Percentiles rank a stretch among this genome's conserved stretches.
These are phyloP conservation scores for Microtus pennsylvanicus DNA, from an alignment of 2,113 vertebrate genomes.

Conservation along the genomic window DNA sequence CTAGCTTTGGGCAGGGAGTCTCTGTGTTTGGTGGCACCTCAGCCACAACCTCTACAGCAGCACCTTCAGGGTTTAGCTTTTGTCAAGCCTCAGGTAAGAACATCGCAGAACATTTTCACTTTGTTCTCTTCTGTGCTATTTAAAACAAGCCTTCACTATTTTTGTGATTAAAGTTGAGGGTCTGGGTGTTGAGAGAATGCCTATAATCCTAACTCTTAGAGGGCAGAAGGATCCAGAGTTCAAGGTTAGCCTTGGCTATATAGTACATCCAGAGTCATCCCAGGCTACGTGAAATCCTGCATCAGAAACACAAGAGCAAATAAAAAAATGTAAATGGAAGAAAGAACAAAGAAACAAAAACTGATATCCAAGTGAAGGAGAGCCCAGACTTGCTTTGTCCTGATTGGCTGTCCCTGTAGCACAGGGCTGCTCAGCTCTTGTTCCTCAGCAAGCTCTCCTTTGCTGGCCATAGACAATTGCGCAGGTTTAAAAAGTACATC, in stretches of 20 bases:
- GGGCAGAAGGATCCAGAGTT: not conserved
- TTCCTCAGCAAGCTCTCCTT: not conserved
- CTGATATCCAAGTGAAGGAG: not conserved
- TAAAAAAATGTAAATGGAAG: not conserved
- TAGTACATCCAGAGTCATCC: not conserved
- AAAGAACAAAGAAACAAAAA: not conserved
- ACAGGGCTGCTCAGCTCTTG: not conserved
- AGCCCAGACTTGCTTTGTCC: not conserved
- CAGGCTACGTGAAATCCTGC: not conserved
- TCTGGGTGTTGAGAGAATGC: not conserved
- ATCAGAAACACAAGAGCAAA: not conserved
- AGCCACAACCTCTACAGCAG: conserved; percentile 88
- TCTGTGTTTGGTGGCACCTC: conserved; percentile 89
- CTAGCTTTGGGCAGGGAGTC: conserved; percentile 90
- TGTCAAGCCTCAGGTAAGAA: conserved; percentile 93
- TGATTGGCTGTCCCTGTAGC: not conserved
- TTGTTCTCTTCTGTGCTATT: not conserved
- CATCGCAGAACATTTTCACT: not conserved
- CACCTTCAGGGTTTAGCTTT: conserved; percentile 93
- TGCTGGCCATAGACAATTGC: not conserved
- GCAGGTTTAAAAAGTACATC: not conserved
- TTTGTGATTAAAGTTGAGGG: not conserved
- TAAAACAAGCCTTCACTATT: not conserved
- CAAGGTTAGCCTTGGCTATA: too few relatives aligned
- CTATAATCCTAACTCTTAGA: not conserved